Evolutionary conservation across 2,113 vertebrate genomes (phyloP).

Genomic region (Rhizomys pruinosus): DNA sequence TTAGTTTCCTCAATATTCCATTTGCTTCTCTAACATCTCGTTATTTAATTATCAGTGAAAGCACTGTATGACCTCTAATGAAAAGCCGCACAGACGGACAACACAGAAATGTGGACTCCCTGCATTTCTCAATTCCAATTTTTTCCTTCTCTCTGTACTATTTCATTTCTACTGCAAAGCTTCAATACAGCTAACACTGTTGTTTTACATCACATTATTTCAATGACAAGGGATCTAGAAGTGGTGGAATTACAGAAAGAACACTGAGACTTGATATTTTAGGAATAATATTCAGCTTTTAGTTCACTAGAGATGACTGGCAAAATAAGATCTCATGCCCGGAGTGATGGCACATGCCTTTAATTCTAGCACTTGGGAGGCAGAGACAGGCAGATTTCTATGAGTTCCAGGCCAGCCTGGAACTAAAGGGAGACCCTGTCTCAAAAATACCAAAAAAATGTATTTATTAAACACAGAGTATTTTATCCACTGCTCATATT

Average conservation of each 20-base stretch:
- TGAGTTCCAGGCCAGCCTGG: too few relatives aligned
- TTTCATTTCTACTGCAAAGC: slow-evolving; percentile 1
- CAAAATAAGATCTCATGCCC: slow-evolving; percentile 30
- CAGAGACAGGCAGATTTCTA: too few relatives aligned
- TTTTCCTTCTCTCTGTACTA: background rate
- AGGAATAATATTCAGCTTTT: slow-evolving; percentile 25
- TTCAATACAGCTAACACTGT: background rate
- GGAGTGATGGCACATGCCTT: too few relatives aligned
- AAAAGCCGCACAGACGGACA: slow-evolving; percentile 45
- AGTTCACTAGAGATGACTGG: slow-evolving; percentile 15
- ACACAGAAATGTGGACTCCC: background rate
- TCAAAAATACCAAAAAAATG: too few relatives aligned
- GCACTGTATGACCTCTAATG: slow-evolving; percentile 55
- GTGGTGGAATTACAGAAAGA: background rate
- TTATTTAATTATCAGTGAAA: slow-evolving; percentile 72
- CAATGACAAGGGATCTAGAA: background rate
- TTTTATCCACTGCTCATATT: too few relatives aligned
- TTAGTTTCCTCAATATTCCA: slow-evolving; percentile 61
- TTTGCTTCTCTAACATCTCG: slow-evolving; percentile 64
- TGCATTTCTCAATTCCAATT: background rate
- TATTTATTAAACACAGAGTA: too few relatives aligned
- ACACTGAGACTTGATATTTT: background rate
- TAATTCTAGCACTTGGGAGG: too few relatives aligned
- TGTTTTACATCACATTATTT: background rate
- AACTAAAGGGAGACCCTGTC: too few relatives aligned